These are phyloP conservation scores for Trissolcus japonicus DNA, from an alignment of 2,888 invertebrate genomes.

Conservation along the genomic window DNA sequence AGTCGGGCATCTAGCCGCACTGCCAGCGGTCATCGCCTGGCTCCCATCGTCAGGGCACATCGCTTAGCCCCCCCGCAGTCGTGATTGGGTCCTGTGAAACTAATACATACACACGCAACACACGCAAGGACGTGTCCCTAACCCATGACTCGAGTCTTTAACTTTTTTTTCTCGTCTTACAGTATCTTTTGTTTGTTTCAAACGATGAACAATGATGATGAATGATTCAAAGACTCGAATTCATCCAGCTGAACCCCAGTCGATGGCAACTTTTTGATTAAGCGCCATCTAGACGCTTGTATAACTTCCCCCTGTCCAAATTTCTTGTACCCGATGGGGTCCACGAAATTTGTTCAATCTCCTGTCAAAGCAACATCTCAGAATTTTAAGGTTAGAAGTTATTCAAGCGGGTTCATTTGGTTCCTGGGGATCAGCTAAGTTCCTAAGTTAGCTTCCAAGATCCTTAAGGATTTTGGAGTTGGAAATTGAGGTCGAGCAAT, in stretches of 20 bases:
- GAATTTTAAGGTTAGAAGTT: background rate
- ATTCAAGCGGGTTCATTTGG: too few species aligned
- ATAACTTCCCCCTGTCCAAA: too few species aligned
- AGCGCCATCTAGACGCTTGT: too few species aligned
- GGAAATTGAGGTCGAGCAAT: slow-evolving; percentile 5
- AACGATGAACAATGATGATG: slow-evolving; percentile 38
- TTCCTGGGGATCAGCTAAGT: too few species aligned
- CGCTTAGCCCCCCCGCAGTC: slow-evolving; percentile 66
- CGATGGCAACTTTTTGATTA: background rate
- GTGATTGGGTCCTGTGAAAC: slow-evolving; percentile 75
- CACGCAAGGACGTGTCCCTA: slow-evolving; percentile 72
- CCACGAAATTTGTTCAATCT: background rate
- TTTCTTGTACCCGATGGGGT: too few species aligned
- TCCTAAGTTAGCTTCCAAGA: too few species aligned
- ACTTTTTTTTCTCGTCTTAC: slow-evolving; percentile 22
- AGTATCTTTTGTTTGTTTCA: slow-evolving; percentile 2
- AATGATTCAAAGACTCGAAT: slow-evolving; percentile 47
- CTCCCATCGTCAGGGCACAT: slow-evolving; percentile 64
- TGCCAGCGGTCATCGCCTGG: slow-evolving; percentile 60
- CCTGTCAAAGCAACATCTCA: background rate
- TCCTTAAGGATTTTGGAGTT: background rate
- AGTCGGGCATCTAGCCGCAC: slow-evolving; percentile 26
- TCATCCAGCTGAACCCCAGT: slow-evolving; percentile 6
- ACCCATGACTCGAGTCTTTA: slow-evolving; percentile 53
- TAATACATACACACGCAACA: slow-evolving; percentile 77